Evolutionary conservation across 2,113 vertebrate genomes (phyloP).

Genomic region (Eudorcas thomsonii): DNA sequence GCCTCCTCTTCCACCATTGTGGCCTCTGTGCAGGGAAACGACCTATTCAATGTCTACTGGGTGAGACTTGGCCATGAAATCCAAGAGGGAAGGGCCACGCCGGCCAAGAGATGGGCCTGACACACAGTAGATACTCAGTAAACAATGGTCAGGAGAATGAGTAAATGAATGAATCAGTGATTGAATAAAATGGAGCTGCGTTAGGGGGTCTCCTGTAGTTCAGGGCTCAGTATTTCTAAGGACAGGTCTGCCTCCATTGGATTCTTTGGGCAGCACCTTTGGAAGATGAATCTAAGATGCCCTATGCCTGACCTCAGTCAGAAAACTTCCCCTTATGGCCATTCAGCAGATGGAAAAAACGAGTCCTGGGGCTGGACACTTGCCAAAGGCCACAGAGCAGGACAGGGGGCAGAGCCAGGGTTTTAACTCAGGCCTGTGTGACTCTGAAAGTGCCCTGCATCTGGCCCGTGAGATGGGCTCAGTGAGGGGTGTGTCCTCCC

Average conservation of each 20-base stretch:
- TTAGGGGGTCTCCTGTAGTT: neutral
- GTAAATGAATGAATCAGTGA: neutral
- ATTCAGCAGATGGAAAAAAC: neutral
- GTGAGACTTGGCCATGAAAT: neutral
- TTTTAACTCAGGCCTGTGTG: neutral
- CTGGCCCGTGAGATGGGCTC: neutral
- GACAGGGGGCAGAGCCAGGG: neutral
- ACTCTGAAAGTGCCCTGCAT: neutral
- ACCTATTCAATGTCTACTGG: neutral
- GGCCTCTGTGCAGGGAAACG: neutral
- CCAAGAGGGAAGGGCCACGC: neutral
- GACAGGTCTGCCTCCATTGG: neutral
- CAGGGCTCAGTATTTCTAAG: neutral
- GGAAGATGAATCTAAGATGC: neutral
- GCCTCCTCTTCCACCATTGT: neutral
- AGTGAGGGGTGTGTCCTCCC: neutral
- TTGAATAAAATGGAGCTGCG: neutral
- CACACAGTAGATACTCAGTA: neutral
- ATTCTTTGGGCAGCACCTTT: neutral
- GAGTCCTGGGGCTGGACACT: neutral
- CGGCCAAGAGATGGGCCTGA: neutral
- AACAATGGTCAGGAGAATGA: neutral
- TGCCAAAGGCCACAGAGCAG: neutral
- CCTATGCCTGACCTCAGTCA: neutral
- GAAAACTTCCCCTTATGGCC: neutral